Conservation (phyloP, 2,888 invertebrate genomes). For the Amphipoea lucens region DNA sequence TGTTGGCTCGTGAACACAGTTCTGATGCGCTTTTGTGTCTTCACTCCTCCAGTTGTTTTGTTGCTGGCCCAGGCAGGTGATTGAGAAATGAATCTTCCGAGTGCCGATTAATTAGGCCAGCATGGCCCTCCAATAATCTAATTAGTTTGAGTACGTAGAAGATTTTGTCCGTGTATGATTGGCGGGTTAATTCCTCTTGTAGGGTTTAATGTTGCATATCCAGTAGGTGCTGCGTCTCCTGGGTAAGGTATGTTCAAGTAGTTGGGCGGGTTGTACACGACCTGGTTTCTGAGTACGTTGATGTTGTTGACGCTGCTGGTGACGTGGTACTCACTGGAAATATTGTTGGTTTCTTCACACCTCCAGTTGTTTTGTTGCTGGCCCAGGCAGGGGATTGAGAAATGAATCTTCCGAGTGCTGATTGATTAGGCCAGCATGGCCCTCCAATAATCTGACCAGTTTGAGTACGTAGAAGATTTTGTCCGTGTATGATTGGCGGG, state of each 20-base stretch:
- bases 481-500: constrained; percentile 40
- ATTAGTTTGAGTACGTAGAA: constrained; percentile 52
- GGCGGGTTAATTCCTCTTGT: constrained; percentile 27
- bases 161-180: constrained; percentile 45
- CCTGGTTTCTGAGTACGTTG: constrained; percentile 45
- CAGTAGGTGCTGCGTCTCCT: constrained; percentile 22
- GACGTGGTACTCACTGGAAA: constrained; percentile 49
- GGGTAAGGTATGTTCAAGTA: constrained; percentile 55
- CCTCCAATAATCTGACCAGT: constrained; percentile 54
- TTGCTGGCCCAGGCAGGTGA: constrained; percentile 60
- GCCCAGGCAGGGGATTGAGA: constrained; percentile 62
- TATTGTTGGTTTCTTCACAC: constrained; percentile 71
- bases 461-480: constrained; percentile 48
- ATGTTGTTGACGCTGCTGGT: constrained; percentile 58
- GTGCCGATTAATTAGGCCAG: constrained; percentile 50
- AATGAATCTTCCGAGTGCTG: constrained; percentile 50
- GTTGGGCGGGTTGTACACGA: constrained; percentile 49
- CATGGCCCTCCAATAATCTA: constrained; percentile 44
- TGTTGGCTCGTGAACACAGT: constrained; percentile 95
- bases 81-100: constrained; percentile 59
- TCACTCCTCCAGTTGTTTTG: constrained; percentile 69
- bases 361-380: constrained; percentile 65
- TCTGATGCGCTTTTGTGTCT: constrained; percentile 91
- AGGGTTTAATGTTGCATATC: constrained; percentile 31
- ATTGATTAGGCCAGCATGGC: constrained; percentile 49